Evolutionary conservation across 2,797 vertebrate genomes (phyloP).

Genomic region (Sternotherus odoratus): DNA sequence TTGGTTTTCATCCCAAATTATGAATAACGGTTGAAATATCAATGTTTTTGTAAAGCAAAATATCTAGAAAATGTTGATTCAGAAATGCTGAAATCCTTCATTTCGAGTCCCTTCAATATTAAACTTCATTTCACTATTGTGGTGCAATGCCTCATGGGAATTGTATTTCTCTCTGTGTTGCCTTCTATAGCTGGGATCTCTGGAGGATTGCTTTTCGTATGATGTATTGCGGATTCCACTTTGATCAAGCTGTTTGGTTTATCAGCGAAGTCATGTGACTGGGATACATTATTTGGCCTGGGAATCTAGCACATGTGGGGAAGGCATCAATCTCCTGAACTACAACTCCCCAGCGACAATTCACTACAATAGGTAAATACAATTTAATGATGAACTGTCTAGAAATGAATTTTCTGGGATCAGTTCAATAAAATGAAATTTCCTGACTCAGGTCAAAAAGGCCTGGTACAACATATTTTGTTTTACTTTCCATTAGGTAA

Average conservation of each 20-base stretch:
- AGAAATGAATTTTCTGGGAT: background rate
- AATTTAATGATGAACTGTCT: background rate
- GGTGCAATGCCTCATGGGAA: background rate
- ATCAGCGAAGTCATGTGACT: background rate
- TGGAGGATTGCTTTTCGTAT: background rate
- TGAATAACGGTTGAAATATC: fast-evolving
- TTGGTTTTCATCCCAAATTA: background rate
- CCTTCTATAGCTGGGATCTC: background rate
- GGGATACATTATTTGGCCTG: background rate
- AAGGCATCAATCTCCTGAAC: background rate
- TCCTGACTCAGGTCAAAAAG: background rate
- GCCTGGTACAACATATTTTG: fast-evolving
- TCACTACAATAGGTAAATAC: no score
- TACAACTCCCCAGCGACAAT: background rate
- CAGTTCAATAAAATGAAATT: background rate
- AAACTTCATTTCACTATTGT: background rate
- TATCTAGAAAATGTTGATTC: background rate
- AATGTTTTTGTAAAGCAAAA: background rate
- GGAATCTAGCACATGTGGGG: background rate
- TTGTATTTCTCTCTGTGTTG: fast-evolving
- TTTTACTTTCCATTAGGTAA: background rate
- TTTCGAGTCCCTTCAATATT: background rate
- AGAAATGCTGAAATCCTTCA: fast-evolving
- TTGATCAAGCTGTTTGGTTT: background rate
- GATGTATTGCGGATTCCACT: background rate